Base-by-base conservation (phyloP, 2,113 vertebrate species). In the Lepisosteus oculatus region DNA sequence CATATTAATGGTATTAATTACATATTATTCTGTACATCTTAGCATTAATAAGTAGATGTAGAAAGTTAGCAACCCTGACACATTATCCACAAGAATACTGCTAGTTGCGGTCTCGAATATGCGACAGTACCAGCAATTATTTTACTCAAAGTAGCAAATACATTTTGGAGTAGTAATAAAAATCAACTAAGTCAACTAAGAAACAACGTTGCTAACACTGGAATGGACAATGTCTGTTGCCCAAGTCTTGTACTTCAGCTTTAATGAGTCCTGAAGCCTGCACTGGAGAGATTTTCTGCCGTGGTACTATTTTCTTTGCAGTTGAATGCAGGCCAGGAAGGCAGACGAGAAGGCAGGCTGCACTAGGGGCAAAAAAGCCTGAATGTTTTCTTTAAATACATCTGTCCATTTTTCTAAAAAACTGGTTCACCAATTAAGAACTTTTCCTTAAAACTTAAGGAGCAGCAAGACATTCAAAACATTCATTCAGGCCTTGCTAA, bases 401-500 rank as follows among this genome's bases (percentile, higher is more conserved):
- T 84, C 84, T 88, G 85, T 79, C 29, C 78, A 81, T 74, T 75
- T 88, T 51, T 6, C 2, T 9, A 51, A 5, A 51, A 69, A 75
- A 74, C 69, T 72, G 80, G 55, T 78, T 84, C 79, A 82, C 80
- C 80, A 81, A 81, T 68, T 70, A 78, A 4, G 65, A 79, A 55
- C 80, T 81, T 87, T 79, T 79, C 71, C 77, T 77, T 68, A 74
- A 79, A 83, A 84, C 76, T 75, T 79, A 68, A 85, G 81, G 73
- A 85, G 85, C 77, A 83, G 67, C 78, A 77, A 79, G 1, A 0
- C 79, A 85, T 74, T 85, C 76, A 88, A 88, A 87, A 88, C 83
- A 86, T 80, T 85, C 77, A 55, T 76, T 80, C 76, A 72, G 74
- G 77, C 86, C 82, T 83, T 77, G 85, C 84, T 80, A 85, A 79